phyloP scores from a whole-genome alignment of 2,888 invertebrate genomes.

The Philaethria dido region DNA sequence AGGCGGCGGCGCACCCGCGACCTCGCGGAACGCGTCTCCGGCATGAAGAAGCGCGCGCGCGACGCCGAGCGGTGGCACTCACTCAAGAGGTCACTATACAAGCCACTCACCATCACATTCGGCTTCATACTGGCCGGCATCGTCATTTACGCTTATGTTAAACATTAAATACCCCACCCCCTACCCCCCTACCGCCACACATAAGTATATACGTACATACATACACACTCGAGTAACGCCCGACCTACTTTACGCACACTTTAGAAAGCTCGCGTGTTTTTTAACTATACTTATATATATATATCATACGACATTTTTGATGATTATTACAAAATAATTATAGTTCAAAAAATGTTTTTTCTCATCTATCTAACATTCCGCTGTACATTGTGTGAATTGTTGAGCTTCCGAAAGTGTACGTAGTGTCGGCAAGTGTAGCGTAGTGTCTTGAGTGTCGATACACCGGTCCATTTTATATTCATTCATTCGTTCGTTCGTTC shows the following conservation, averaged over 20 bases:
- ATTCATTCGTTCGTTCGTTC: not conserved
- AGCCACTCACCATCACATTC: slow-evolving; percentile 88
- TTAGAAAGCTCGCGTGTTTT: not conserved
- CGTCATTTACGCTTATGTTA: slow-evolving; percentile 84
- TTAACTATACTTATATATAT: not conserved
- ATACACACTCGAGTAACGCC: not conserved
- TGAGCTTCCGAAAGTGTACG: not conserved
- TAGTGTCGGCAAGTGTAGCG: not conserved
- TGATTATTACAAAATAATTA: not conserved
- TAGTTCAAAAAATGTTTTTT: not conserved
- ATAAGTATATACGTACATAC: not conserved
- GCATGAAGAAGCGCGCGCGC: slow-evolving; percentile 87
- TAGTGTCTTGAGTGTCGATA: not conserved
- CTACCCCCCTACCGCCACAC: too few relatives aligned
- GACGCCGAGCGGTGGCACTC: slow-evolving; percentile 88
- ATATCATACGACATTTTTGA: not conserved
- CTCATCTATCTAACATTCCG: not conserved
- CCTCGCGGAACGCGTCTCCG: slow-evolving; percentile 64
- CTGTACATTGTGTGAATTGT: not conserved
- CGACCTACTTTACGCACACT: not conserved
- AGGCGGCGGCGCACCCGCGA: slow-evolving; percentile 62
- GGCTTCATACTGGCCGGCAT: slow-evolving; percentile 87
- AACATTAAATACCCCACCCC: slow-evolving; percentile 71
- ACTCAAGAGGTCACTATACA: slow-evolving; percentile 91
- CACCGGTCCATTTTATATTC: not conserved